phyloP scores from a whole-genome alignment of 2,888 invertebrate species.

The Cacoxenus indagator region DNA sequence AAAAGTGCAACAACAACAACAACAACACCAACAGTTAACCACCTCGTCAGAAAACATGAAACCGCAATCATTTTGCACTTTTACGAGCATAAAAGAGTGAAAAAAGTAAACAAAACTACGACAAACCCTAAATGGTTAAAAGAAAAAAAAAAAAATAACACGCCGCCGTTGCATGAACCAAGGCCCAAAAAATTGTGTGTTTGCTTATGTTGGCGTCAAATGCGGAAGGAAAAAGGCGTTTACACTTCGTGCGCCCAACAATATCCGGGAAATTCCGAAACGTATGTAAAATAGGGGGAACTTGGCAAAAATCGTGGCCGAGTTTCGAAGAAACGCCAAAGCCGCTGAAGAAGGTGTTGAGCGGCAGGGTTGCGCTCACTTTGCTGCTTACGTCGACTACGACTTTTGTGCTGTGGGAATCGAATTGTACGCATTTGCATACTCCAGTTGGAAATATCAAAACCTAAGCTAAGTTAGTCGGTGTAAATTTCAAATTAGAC shows the following conservation, averaged over 20 bases:
- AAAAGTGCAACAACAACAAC: conserved; percentile 16
- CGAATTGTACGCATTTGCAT: not conserved
- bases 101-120: conserved; percentile 29
- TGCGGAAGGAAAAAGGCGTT: conserved; percentile 62
- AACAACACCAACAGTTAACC: conserved; percentile 9
- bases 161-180: not conserved
- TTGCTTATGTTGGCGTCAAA: conserved; percentile 45
- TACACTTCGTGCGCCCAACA: conserved; percentile 43
- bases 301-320: not conserved
- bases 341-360: not conserved
- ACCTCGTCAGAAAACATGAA: conserved; percentile 31
- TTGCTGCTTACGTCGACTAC: conserved; percentile 47
- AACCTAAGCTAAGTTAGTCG: conserved; percentile 4
- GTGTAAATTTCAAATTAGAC: conserved; percentile 29
- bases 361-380: conserved; percentile 36
- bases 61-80: conserved; percentile 64
- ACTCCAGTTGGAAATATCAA: not conserved
- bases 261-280: conserved; percentile 59
- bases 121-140: conserved; percentile 20
- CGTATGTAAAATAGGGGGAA: conserved; percentile 4
- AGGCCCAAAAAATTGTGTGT: not conserved
- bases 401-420: not conserved
- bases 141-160: not conserved
- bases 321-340: not conserved
- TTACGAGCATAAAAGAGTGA: conserved; percentile 34